These are phyloP conservation scores for Cherax destructor DNA, from an alignment of 1,140 invertebrate species.

Conservation along the genomic window DNA sequence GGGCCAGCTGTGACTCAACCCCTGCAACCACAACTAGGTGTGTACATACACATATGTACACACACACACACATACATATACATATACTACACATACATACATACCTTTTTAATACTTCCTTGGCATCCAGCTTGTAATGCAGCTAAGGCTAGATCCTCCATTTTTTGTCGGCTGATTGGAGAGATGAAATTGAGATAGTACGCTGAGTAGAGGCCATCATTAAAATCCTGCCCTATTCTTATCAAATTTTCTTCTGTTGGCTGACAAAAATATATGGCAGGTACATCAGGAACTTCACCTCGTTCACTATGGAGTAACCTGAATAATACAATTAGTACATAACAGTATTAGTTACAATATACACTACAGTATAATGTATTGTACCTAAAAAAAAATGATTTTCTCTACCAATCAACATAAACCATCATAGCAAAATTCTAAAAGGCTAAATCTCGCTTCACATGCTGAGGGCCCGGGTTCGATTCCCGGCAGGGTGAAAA, in stretches of 20 bases:
- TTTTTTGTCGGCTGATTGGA: constrained; percentile 93
- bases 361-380: neutral
- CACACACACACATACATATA: no score
- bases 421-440: no score
- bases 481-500: neutral
- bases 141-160: constrained; percentile 96
- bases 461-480: neutral
- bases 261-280: constrained; percentile 98
- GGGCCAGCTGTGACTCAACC: no score
- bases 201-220: constrained; percentile 93
- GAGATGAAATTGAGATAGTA: constrained; percentile 99
- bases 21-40: no score
- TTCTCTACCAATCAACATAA: no score
- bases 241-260: constrained; percentile 98
- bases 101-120: constrained; percentile 91
- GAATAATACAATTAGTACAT: neutral
- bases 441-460: no score
- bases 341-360: neutral
- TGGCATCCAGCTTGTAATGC: constrained; percentile 92
- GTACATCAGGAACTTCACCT: constrained; percentile 92
- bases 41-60: no score
- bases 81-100: no score
- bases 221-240: constrained; percentile 90
- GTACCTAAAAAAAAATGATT: neutral
- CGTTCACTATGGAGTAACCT: constrained; percentile 67